phyloP scores from a whole-genome alignment of 1,140 invertebrate genomes.

The Asobara japonica region DNA sequence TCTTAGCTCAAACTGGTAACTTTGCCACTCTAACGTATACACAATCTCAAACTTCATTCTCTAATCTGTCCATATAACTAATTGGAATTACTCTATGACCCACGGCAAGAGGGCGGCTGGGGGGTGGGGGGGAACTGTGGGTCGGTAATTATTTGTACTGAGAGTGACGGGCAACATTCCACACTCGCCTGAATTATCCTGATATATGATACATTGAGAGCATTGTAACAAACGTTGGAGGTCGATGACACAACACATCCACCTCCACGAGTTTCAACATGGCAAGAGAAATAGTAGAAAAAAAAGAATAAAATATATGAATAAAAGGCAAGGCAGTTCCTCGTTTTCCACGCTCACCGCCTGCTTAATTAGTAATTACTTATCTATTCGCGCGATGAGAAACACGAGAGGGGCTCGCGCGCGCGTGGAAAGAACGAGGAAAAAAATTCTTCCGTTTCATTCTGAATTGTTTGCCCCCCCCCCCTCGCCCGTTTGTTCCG shows the following conservation, averaged over 20 bases:
- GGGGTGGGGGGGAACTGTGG: background rate
- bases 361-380: slow-evolving; percentile 31
- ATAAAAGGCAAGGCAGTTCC: slow-evolving; percentile 2
- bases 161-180: slow-evolving; percentile 7
- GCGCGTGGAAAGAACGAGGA: background rate
- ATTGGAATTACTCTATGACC: slow-evolving; percentile 11
- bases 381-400: slow-evolving; percentile 32
- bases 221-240: background rate
- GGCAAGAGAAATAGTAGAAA: too few relatives aligned
- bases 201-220: slow-evolving; percentile 4
- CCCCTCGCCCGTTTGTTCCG: background rate
- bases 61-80: slow-evolving; percentile 3
- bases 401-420: background rate
- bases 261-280: background rate
- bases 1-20: slow-evolving; percentile 5
- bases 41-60: slow-evolving; percentile 13
- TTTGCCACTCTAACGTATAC: slow-evolving; percentile 11
- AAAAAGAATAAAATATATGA: background rate
- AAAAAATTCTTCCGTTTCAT: background rate
- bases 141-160: background rate
- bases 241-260: background rate
- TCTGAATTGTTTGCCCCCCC: background rate
- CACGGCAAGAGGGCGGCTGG: background rate
- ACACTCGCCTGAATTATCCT: background rate
- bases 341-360: slow-evolving; percentile 22